Conservation (phyloP, 2,888 invertebrate species). For the Campaea margaritaria region DNA sequence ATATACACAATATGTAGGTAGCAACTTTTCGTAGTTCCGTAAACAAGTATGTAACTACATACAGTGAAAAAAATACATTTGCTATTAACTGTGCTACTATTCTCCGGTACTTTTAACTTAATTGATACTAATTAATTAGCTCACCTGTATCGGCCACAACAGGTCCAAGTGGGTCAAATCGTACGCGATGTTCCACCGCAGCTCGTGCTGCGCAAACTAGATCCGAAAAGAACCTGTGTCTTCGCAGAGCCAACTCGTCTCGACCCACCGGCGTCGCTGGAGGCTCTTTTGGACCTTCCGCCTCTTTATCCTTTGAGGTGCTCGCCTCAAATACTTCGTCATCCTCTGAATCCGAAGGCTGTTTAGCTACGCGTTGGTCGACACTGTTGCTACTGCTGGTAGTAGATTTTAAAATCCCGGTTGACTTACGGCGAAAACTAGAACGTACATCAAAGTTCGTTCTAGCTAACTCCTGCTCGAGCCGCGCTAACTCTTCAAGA, state of each 20-base stretch:
- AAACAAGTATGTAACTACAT: not conserved
- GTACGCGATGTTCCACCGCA: slow-evolving; percentile 90
- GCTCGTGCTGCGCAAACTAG: slow-evolving; percentile 90
- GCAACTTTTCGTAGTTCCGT: no score
- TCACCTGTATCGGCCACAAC: slow-evolving; percentile 86
- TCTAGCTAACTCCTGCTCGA: slow-evolving; percentile 74
- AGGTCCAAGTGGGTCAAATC: slow-evolving; percentile 90
- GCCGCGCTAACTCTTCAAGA: slow-evolving; percentile 68
- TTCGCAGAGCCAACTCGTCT: slow-evolving; percentile 90
- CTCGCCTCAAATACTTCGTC: slow-evolving; percentile 87
- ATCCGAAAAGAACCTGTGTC: slow-evolving; percentile 92
- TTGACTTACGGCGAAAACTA: slow-evolving; percentile 72
- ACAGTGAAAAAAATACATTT: slow-evolving; percentile 18
- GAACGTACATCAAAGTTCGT: slow-evolving; percentile 74
- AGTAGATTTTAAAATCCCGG: slow-evolving; percentile 77
- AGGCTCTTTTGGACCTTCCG: slow-evolving; percentile 86
- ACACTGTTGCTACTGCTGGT: slow-evolving; percentile 68
- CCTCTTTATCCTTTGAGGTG: slow-evolving; percentile 61
- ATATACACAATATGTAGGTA: not conserved
- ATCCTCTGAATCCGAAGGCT: slow-evolving; percentile 69
- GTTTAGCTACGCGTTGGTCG: slow-evolving; percentile 60
- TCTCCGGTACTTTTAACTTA: slow-evolving; percentile 9
- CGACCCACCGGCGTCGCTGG: slow-evolving; percentile 92
- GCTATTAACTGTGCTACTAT: slow-evolving; percentile 5
- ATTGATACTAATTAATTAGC: slow-evolving; percentile 33